Conservation (phyloP, 2,797 vertebrate species). For the Eupleurogrammus muticus region DNA sequence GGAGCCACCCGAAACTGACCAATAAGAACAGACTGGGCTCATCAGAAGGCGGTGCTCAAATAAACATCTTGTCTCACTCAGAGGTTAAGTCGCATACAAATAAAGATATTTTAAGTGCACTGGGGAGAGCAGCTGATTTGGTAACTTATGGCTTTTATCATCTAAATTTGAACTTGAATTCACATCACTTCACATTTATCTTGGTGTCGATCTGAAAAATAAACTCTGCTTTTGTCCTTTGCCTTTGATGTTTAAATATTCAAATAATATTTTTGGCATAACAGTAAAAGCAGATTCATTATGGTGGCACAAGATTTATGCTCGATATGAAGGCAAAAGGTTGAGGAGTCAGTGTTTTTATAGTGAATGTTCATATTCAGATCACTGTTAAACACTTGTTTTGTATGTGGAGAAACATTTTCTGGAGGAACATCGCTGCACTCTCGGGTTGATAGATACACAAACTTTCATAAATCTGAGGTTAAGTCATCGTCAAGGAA, state of each 20-base stretch:
- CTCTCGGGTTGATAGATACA: not conserved
- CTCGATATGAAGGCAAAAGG: not conserved
- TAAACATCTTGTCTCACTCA: too few species aligned
- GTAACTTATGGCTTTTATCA: not conserved
- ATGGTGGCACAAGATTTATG: not conserved
- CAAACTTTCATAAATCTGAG: not conserved
- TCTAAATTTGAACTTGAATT: not conserved
- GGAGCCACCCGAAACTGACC: too few species aligned
- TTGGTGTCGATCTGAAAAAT: too few species aligned
- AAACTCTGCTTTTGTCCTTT: too few species aligned
- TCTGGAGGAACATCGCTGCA: too few species aligned
- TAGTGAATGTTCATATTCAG: slow-evolving; percentile 6
- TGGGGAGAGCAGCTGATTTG: not conserved
- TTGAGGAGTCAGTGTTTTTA: slow-evolving; percentile 3
- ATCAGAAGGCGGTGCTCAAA: too few species aligned
- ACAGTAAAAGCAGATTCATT: not conserved
- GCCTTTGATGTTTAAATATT: too few species aligned
- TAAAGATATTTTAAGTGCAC: too few species aligned
- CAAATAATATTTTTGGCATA: not conserved
- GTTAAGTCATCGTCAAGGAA: not conserved
- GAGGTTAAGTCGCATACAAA: too few species aligned
- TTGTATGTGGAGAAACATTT: not conserved
- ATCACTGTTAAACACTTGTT: not conserved
- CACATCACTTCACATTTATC: too few species aligned
- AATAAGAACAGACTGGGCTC: too few species aligned